These are phyloP conservation scores for Meloidogyne floridensis DNA, from an alignment of 1,140 invertebrate species.

Conservation along the genomic window DNA sequence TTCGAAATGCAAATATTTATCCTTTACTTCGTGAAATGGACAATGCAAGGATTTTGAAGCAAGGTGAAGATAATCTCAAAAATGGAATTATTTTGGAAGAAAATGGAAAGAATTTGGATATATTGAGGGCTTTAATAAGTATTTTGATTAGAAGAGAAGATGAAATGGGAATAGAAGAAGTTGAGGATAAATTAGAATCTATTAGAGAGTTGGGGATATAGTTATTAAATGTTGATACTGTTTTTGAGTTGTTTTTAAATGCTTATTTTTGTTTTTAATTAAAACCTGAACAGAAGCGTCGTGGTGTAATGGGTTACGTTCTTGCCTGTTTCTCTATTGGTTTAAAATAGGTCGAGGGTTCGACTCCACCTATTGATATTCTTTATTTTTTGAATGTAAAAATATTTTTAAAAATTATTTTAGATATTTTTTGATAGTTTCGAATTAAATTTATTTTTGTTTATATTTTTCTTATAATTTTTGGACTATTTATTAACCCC, in stretches of 20 bases:
- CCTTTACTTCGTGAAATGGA: constrained; percentile 44
- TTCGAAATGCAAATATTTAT: constrained; percentile 40
- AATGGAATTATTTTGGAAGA: constrained; percentile 9
- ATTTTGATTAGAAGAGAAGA: constrained; percentile 41
- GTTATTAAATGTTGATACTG: neutral
- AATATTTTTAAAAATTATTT: too few species aligned
- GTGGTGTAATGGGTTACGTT: neutral
- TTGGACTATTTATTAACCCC: neutral
- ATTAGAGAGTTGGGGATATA: constrained; percentile 20
- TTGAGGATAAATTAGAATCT: constrained; percentile 14
- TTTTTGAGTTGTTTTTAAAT: neutral
- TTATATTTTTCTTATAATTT: too few species aligned
- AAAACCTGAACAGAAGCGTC: neutral
- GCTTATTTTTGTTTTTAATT: neutral
- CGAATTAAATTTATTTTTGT: too few species aligned
- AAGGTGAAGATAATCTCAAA: constrained; percentile 3
- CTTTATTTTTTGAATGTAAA: neutral
- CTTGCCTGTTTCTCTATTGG: neutral
- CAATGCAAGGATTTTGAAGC: constrained; percentile 27
- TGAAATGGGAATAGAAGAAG: constrained; percentile 37
- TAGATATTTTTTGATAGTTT: too few species aligned
- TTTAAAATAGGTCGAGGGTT: neutral
- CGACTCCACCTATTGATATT: neutral
- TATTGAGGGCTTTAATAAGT: constrained; percentile 36
- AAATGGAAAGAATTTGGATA: constrained; percentile 22